Conservation (phyloP, 2,888 invertebrate species). For the Blastobasis lacticolella region DNA sequence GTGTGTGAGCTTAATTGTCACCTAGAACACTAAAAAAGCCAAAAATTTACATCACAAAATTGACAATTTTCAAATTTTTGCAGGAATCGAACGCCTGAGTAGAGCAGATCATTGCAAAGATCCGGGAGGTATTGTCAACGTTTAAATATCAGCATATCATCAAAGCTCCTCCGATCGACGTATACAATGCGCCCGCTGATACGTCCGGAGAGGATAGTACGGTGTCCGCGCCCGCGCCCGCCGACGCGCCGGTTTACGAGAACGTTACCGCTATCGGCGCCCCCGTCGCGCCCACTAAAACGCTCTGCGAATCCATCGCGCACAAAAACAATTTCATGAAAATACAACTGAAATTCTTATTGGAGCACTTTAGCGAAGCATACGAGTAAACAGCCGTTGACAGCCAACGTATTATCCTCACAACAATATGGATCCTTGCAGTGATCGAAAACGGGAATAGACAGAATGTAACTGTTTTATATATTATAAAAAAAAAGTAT, state of each 20-base stretch:
- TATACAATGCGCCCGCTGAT: constrained; percentile 56
- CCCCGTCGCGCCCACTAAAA: constrained; percentile 60
- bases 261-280: constrained; percentile 61
- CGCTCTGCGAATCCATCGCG: constrained; percentile 66
- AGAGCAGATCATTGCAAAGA: constrained; percentile 89
- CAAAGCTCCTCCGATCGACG: constrained; percentile 67
- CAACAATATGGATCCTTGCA: constrained; percentile 72
- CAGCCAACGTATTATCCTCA: constrained; percentile 63
- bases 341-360: constrained; percentile 73
- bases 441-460: constrained; percentile 66
- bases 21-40: constrained; percentile 13
- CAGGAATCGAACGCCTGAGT: constrained; percentile 93
- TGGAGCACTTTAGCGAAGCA: constrained; percentile 78
- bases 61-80: constrained; percentile 65
- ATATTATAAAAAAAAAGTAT: constrained; percentile 26
- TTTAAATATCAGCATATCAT: constrained; percentile 79
- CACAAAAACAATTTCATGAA: constrained; percentile 68
- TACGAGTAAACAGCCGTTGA: constrained; percentile 71
- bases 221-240: constrained; percentile 41
- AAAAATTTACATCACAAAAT: constrained; percentile 26
- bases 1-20: constrained; percentile 34
- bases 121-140: constrained; percentile 84
- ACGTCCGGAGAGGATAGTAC: constrained; percentile 57
- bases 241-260: constrained; percentile 44
- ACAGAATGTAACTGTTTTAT: constrained; percentile 63